These are phyloP conservation scores for Drosophila rellima DNA, from an alignment of 2,888 invertebrate genomes.

Conservation along the genomic window DNA sequence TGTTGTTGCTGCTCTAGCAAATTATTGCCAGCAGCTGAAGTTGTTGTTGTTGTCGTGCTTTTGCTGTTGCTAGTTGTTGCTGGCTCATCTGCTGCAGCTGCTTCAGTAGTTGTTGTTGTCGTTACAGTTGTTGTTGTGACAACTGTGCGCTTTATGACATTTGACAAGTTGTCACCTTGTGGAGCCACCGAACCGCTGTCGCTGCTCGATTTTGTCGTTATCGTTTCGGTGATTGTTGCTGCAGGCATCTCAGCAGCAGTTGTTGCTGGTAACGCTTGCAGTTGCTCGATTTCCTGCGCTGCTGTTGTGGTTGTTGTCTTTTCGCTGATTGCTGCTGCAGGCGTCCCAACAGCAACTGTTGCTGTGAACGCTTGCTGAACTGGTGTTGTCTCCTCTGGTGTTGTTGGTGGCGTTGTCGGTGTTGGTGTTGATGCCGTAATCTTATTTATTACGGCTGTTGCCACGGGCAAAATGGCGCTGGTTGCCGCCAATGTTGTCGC, in stretches of 20 bases:
- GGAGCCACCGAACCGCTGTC: conserved; percentile 56
- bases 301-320: conserved; percentile 32
- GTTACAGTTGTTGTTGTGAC: conserved; percentile 81
- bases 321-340: conserved; percentile 20
- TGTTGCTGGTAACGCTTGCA: conserved; percentile 28
- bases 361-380: conserved; percentile 33
- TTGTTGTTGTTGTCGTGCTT: conserved; percentile 64
- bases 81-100: conserved; percentile 38
- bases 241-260: conserved; percentile 20
- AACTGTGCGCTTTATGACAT: conserved; percentile 73
- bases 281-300: background rate
- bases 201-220: conserved; percentile 48
- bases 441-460: conserved; percentile 68
- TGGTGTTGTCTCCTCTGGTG: conserved; percentile 25
- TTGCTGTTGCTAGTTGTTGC: conserved; percentile 13
- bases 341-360: conserved; percentile 22
- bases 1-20: conserved; percentile 67
- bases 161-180: conserved; percentile 36
- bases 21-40: conserved; percentile 63
- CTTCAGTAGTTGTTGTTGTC: conserved; percentile 73
- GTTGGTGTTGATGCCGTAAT: conserved; percentile 45
- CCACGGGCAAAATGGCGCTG: conserved; percentile 71
- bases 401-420: conserved; percentile 28
- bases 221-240: conserved; percentile 32
- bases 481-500: conserved; percentile 73